These are phyloP conservation scores for Merops nubicus DNA, from an alignment of 2,113 vertebrate species.

Conservation along the genomic window DNA sequence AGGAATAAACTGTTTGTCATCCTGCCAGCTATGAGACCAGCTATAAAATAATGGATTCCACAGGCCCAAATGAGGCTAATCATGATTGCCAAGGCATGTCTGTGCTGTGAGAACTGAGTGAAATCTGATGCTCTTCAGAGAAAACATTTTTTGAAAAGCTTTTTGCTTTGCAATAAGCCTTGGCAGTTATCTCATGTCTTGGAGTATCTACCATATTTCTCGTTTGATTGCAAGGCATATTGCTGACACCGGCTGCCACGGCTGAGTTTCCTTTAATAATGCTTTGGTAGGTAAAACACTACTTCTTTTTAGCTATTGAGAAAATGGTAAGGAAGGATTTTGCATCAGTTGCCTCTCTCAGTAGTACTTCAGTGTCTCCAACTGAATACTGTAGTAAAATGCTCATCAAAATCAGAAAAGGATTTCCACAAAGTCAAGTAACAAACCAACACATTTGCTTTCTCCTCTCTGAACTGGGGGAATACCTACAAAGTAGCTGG, in stretches of 20 bases:
- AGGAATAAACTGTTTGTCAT: conserved; percentile 63
- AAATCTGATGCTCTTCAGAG: conserved; percentile 68
- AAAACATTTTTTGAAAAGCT: conserved; percentile 64
- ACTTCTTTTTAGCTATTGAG: neutral
- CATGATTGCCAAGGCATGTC: conserved; percentile 65
- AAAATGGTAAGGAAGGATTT: neutral
- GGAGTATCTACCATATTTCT: conserved; percentile 51
- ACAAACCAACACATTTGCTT: neutral
- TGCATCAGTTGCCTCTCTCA: neutral
- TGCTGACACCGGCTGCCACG: conserved; percentile 22
- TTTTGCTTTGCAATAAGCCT: conserved; percentile 61
- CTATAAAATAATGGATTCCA: conserved; percentile 68
- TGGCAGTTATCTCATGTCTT: conserved; percentile 52
- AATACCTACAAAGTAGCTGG: neutral
- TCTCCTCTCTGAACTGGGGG: neutral
- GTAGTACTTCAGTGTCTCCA: neutral
- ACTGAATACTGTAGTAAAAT: neutral
- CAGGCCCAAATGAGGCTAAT: conserved; percentile 61
- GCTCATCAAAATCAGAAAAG: neutral
- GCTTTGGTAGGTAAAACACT: conserved; percentile 26
- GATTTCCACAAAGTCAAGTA: neutral
- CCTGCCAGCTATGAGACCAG: conserved; percentile 48
- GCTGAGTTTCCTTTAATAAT: conserved; percentile 7
- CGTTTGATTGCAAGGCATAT: conserved; percentile 10
- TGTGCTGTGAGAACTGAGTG: conserved; percentile 44